Conservation (phyloP, 1,140 invertebrate species). For the Dreissena polymorpha region DNA sequence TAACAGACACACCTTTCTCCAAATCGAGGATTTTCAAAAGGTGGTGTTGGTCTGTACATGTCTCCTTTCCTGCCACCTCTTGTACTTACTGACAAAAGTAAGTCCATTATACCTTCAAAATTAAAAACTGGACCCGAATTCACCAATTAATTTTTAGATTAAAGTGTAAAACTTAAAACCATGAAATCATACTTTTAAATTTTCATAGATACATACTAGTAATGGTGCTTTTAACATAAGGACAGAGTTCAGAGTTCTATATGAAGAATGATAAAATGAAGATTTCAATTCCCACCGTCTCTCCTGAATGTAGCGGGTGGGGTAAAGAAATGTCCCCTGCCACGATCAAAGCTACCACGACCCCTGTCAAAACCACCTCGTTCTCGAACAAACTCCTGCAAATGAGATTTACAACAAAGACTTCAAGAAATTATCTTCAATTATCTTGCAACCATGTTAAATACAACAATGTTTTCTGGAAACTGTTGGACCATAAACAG, state of each 20-base stretch:
- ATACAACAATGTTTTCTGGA: too few relatives aligned
- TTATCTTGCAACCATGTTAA: too few relatives aligned
- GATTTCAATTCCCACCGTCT: constrained; percentile 53
- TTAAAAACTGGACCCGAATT: too few relatives aligned
- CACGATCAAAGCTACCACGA: constrained; percentile 56
- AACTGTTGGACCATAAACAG: too few relatives aligned
- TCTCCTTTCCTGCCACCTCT: constrained; percentile 40
- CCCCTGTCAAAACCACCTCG: constrained; percentile 71
- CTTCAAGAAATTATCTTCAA: too few relatives aligned
- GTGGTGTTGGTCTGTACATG: constrained; percentile 39
- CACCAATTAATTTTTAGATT: background rate
- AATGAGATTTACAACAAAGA: constrained; percentile 8
- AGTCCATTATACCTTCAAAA: background rate
- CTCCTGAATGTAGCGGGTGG: constrained; percentile 73
- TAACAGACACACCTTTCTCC: too few relatives aligned
- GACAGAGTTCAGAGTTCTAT: too few relatives aligned
- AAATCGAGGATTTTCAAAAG: constrained; percentile 7
- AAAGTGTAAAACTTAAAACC: background rate
- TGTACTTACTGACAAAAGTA: constrained; percentile 7
- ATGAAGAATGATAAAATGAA: background rate
- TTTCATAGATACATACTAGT: too few relatives aligned
- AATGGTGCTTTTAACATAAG: too few relatives aligned
- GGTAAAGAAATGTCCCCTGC: constrained; percentile 73
- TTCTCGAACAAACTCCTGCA: constrained; percentile 59
- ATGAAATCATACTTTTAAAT: too few relatives aligned